A percentile compares a stretch with the other conserved stretches of the same genome.
These are phyloP conservation scores for Rousettus madagascariensis DNA, from an alignment of 2,797 vertebrate species.

Conservation along the genomic window DNA sequence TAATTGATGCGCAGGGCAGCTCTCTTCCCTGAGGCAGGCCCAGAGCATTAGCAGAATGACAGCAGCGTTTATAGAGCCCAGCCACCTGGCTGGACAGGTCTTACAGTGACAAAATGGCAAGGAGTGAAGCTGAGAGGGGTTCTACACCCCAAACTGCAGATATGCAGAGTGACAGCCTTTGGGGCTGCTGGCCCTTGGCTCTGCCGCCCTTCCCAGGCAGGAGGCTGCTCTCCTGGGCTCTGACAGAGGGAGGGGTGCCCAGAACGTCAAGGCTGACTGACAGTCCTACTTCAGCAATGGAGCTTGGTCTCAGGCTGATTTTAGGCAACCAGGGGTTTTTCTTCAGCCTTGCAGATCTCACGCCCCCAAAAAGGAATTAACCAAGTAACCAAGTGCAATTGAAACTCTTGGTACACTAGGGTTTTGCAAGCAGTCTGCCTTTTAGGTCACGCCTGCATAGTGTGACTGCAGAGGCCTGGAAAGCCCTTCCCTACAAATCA, in stretches of 20 bases:
- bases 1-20: conserved; percentile 43
- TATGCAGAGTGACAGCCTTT: background rate
- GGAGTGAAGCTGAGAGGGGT: background rate
- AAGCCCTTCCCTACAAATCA: background rate
- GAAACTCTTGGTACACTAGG: conserved; percentile 11
- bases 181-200: background rate
- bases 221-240: background rate
- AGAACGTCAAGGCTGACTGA: conserved; percentile 56
- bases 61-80: background rate
- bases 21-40: conserved; percentile 69
- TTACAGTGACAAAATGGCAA: background rate
- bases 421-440: background rate
- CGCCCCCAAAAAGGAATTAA: conserved; percentile 47
- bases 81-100: background rate
- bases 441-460: background rate
- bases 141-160: background rate
- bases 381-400: conserved; percentile 32
- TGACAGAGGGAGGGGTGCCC: background rate
- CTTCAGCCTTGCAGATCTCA: background rate
- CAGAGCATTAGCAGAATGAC: background rate
- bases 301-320: conserved; percentile 69
- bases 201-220: background rate
- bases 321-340: conserved; percentile 29
- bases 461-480: background rate
- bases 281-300: conserved; percentile 46